Conservation (phyloP, 2,113 vertebrate species). For the Pipra filicauda region DNA sequence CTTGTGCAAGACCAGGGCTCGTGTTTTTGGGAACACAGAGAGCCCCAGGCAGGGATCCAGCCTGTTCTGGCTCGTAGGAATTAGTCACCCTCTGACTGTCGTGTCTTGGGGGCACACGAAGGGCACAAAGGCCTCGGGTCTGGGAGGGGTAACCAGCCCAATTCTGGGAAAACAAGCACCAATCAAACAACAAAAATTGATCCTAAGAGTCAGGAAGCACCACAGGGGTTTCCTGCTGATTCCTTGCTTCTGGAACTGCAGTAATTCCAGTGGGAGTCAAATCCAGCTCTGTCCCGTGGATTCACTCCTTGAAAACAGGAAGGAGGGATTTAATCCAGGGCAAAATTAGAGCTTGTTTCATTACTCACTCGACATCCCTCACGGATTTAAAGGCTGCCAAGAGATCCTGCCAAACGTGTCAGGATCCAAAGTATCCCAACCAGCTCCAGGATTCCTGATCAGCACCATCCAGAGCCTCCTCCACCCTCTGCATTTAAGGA, state of each 20-base stretch:
- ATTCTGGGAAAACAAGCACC: background rate
- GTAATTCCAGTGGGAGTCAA: background rate
- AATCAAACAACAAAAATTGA: rapidly evolving
- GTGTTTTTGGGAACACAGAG: background rate
- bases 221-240: background rate
- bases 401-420: background rate
- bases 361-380: background rate
- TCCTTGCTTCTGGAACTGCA: background rate
- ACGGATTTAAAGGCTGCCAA: background rate
- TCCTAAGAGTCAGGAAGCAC: background rate
- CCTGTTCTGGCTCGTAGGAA: background rate
- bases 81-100: background rate
- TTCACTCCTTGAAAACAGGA: background rate
- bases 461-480: background rate
- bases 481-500: background rate
- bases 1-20: background rate
- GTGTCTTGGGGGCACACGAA: background rate
- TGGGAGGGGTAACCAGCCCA: background rate
- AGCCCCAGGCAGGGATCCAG: background rate
- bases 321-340: background rate
- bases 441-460: background rate
- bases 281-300: background rate
- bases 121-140: background rate
- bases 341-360: background rate
- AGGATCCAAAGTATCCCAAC: background rate